These are phyloP conservation scores for Chionodraco myersi DNA, from an alignment of 2,113 vertebrate species.

Conservation along the genomic window DNA sequence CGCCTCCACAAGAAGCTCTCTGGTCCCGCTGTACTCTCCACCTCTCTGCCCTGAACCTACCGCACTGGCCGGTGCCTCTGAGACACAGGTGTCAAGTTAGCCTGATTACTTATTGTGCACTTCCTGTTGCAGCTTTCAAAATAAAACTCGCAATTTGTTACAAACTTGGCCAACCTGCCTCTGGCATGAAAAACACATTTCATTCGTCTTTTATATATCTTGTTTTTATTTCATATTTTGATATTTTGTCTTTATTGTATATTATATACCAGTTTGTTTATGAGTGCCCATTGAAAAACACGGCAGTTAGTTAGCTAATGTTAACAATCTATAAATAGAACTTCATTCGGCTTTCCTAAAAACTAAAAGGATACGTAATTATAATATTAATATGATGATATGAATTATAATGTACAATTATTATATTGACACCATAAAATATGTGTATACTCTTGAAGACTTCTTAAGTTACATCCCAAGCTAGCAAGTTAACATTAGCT, in stretches of 20 bases:
- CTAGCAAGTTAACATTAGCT: background rate
- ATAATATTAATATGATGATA: no score
- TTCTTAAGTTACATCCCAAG: background rate
- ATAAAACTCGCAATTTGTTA: slow-evolving; percentile 35
- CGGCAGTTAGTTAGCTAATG: background rate
- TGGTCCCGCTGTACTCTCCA: slow-evolving; percentile 1
- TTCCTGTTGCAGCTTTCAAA: slow-evolving; percentile 50
- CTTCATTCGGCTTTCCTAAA: no score
- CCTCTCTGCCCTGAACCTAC: slow-evolving; percentile 37
- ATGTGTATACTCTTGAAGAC: background rate
- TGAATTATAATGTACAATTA: no score
- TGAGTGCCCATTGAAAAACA: background rate
- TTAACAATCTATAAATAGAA: background rate
- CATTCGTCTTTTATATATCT: background rate
- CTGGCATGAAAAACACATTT: background rate
- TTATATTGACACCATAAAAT: background rate
- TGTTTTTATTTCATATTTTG: background rate
- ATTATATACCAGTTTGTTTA: background rate
- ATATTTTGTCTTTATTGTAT: background rate
- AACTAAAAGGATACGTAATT: no score
- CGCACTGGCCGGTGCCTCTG: slow-evolving; percentile 61
- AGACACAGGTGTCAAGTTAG: slow-evolving; percentile 5
- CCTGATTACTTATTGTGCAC: fast-evolving
- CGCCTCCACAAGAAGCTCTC: slow-evolving; percentile 16
- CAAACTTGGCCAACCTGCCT: background rate